Evolutionary conservation across 1,140 invertebrate genomes (phyloP).

Genomic region (Drosophila bocki): DNA sequence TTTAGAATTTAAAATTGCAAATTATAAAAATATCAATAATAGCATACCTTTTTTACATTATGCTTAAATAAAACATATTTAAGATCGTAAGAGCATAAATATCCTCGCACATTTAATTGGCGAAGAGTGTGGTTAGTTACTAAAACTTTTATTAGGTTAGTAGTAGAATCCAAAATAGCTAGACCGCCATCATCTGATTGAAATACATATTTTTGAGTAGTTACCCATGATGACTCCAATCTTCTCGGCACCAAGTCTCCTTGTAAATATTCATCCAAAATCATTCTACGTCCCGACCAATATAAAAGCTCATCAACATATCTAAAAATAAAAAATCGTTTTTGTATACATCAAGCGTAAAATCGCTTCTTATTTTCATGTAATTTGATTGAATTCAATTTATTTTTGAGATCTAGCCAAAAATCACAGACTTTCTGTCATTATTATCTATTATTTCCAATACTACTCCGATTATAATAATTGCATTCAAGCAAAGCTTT

Average conservation of each 20-base stretch:
- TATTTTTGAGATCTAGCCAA: not conserved
- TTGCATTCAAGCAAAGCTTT: not conserved
- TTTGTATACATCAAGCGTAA: not conserved
- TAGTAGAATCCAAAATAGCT: slow-evolving; percentile 90
- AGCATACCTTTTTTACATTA: slow-evolving; percentile 93
- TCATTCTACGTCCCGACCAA: slow-evolving; percentile 93
- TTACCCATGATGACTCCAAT: slow-evolving; percentile 91
- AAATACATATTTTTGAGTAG: slow-evolving; percentile 92
- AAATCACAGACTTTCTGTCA: not conserved
- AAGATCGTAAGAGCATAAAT: slow-evolving; percentile 92
- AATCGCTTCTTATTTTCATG: no score
- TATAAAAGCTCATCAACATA: slow-evolving; percentile 94
- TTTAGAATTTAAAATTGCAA: not conserved
- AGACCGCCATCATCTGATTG: slow-evolving; percentile 93
- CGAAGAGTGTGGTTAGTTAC: slow-evolving; percentile 94
- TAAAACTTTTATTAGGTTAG: slow-evolving; percentile 90
- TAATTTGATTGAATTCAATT: not conserved
- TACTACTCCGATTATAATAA: not conserved
- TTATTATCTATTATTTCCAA: not conserved
- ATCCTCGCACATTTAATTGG: slow-evolving; percentile 93
- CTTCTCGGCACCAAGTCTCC: slow-evolving; percentile 90
- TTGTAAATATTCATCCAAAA: slow-evolving; percentile 92
- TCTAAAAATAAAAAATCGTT: slow-evolving; percentile 75
- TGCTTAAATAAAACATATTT: slow-evolving; percentile 93
- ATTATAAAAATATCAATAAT: not conserved